Percentiles rank a stretch among this genome's conserved stretches.
These are phyloP conservation scores for Netelia virgata DNA, from an alignment of 2,888 invertebrate genomes.

Conservation along the genomic window DNA sequence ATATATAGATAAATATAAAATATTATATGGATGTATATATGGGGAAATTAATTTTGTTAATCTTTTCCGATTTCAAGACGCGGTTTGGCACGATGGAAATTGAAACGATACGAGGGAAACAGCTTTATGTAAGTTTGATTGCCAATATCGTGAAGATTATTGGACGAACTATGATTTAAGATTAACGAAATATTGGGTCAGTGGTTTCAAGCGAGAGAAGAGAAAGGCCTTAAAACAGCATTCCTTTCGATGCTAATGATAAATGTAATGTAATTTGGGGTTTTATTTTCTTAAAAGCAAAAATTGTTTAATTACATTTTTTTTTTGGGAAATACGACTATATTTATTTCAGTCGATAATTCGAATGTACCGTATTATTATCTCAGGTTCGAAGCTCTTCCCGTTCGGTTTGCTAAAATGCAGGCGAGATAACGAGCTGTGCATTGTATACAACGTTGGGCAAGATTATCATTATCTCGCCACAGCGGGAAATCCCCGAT, in stretches of 20 bases:
- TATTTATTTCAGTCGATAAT: conserved; percentile 10
- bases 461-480: conserved; percentile 57
- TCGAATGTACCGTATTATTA: conserved; percentile 15
- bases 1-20: neutral
- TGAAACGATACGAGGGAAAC: neutral
- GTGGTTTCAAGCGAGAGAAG: neutral
- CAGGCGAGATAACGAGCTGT: conserved; percentile 51
- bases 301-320: neutral
- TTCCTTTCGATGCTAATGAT: conserved; percentile 1
- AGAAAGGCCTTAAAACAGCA: conserved; percentile 12
- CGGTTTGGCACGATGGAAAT: neutral
- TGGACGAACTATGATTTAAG: neutral
- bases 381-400: conserved; percentile 6
- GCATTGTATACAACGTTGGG: conserved; percentile 36
- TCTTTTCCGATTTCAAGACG: too few relatives aligned
- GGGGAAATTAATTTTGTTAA: neutral
- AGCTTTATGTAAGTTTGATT: neutral
- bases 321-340: neutral
- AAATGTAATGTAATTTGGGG: too few relatives aligned
- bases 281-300: neutral
- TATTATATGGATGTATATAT: neutral
- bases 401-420: conserved; percentile 20
- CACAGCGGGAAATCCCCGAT: conserved; percentile 46
- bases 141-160: conserved; percentile 17
- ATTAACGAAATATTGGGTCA: neutral